A percentile compares a stretch with the other conserved stretches of the same genome.
These are phyloP conservation scores for Eupsilia transversa DNA, from an alignment of 2,888 invertebrate species.

Conservation along the genomic window DNA sequence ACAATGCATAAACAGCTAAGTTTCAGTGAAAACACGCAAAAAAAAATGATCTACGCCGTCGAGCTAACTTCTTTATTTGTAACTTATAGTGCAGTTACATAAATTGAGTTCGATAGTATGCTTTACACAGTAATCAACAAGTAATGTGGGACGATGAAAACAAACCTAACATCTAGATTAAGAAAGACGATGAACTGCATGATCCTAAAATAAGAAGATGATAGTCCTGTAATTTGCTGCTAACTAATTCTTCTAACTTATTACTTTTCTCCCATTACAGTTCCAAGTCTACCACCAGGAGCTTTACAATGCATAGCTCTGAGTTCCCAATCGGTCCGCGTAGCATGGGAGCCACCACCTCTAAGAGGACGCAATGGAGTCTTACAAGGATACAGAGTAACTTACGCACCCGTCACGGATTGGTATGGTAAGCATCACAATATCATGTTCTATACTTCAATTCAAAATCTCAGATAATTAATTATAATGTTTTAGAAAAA, in stretches of 20 bases:
- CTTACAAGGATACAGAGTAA: slow-evolving; percentile 96
- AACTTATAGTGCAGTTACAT: not conserved
- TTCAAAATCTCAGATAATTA: not conserved
- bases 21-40: not conserved
- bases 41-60: no score
- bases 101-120: no score
- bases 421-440: slow-evolving; percentile 92
- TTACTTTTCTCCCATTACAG: slow-evolving; percentile 82
- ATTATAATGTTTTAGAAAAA: not conserved
- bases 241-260: not conserved
- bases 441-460: not conserved
- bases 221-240: no score
- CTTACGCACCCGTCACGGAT: slow-evolving; percentile 94
- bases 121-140: not conserved
- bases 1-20: not conserved
- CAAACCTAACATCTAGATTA: not conserved
- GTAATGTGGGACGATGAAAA: not conserved
- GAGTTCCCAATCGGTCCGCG: slow-evolving; percentile 95
- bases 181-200: not conserved
- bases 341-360: slow-evolving; percentile 96
- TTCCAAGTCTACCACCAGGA: slow-evolving; percentile 96
- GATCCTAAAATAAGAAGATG: not conserved
- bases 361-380: slow-evolving; percentile 95
- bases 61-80: not conserved
- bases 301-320: slow-evolving; percentile 95